Evolutionary conservation across 2,888 invertebrate species (phyloP).

Genomic region (Eristalis intricaria): DNA sequence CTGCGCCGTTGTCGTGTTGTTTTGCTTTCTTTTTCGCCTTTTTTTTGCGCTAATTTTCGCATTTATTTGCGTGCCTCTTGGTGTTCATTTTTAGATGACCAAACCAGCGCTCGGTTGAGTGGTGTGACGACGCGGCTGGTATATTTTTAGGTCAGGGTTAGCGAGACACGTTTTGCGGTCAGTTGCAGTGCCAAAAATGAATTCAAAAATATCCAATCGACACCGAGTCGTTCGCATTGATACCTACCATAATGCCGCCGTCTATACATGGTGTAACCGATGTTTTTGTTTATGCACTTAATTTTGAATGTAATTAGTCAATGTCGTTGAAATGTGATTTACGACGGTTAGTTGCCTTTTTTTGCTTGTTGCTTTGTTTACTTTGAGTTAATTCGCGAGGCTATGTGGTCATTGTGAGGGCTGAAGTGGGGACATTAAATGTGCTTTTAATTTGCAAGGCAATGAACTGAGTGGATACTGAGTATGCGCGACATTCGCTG

Average conservation of each 20-base stretch:
- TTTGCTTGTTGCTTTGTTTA: neutral
- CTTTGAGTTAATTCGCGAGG: neutral
- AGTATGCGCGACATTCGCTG: neutral
- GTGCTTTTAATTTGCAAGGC: neutral
- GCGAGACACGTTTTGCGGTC: constrained; percentile 64
- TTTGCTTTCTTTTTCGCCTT: neutral
- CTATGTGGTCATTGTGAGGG: neutral
- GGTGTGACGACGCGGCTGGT: neutral
- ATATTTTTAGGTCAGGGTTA: constrained; percentile 70
- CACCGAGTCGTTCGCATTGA: neutral
- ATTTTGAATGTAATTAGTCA: constrained; percentile 15
- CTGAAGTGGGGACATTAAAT: neutral
- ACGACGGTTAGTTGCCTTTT: neutral
- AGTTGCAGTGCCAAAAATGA: constrained; percentile 61
- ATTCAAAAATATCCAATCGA: constrained; percentile 12
- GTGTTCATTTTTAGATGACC: constrained; percentile 13
- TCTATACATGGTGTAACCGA: constrained; percentile 25
- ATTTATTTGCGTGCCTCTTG: constrained; percentile 20
- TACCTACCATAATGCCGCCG: neutral
- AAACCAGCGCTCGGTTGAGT: neutral
- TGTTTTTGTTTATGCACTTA: constrained; percentile 6
- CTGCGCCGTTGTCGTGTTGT: neutral
- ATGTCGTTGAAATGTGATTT: constrained; percentile 1
- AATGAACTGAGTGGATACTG: neutral
- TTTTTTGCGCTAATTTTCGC: constrained; percentile 22